Conservation (phyloP, 2,113 vertebrate genomes). For the Verasper variegatus region DNA sequence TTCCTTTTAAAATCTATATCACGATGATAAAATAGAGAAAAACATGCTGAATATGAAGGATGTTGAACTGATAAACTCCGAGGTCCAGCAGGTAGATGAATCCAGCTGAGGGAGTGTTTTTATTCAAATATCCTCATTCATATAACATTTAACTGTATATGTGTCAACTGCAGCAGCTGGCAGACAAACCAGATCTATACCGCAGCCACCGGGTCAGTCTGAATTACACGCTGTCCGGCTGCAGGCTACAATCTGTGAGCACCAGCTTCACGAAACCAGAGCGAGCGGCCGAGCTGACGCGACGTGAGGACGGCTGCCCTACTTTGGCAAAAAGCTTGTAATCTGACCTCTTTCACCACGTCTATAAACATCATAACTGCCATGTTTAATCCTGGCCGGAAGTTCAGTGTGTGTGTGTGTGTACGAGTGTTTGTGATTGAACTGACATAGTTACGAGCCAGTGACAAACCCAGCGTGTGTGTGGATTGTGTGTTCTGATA, state of each 20-base stretch:
- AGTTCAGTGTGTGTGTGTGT: slow-evolving; percentile 19
- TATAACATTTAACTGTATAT: slow-evolving; percentile 14
- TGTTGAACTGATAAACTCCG: too few relatives aligned
- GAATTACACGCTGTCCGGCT: slow-evolving; percentile 48
- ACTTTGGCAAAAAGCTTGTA: slow-evolving; percentile 64
- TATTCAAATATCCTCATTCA: not conserved
- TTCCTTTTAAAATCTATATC: too few relatives aligned
- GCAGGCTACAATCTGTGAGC: slow-evolving; percentile 49
- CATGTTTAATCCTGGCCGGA: slow-evolving; percentile 64
- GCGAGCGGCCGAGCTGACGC: slow-evolving; percentile 8
- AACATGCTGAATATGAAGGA: too few relatives aligned
- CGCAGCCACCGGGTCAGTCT: slow-evolving; percentile 51
- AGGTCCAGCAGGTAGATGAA: too few relatives aligned
- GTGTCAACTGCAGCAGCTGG: slow-evolving; percentile 47
- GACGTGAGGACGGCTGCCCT: slow-evolving; percentile 61
- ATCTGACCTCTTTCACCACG: slow-evolving; percentile 71
- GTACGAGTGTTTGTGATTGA: slow-evolving; percentile 28
- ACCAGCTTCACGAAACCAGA: slow-evolving; percentile 20
- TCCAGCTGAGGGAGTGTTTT: too few relatives aligned
- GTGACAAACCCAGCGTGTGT: not conserved
- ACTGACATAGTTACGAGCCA: slow-evolving; percentile 47
- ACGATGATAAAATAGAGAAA: too few relatives aligned
- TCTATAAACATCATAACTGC: slow-evolving; percentile 61
- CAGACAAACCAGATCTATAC: slow-evolving; percentile 53
- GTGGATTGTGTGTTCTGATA: not conserved